Conservation (phyloP, 2,797 vertebrate species). For the Mycteria americana region DNA sequence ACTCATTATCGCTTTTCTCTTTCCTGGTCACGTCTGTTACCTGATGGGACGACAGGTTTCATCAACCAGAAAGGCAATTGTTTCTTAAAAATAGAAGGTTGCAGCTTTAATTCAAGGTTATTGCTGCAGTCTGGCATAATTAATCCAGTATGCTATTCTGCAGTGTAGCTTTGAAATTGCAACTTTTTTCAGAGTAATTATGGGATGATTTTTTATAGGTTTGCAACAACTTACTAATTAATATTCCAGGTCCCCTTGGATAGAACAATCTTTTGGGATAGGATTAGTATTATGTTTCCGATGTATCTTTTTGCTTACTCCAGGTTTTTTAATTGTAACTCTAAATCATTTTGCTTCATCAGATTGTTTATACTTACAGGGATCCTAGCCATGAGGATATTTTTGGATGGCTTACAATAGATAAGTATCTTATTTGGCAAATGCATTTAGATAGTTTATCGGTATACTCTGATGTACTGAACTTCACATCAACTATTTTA, state of each 20-base stretch:
- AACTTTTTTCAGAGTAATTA: slow-evolving; percentile 77
- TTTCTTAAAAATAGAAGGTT: slow-evolving; percentile 86
- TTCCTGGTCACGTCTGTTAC: slow-evolving; percentile 95
- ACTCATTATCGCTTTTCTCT: slow-evolving; percentile 95
- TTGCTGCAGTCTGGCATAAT: slow-evolving; percentile 83
- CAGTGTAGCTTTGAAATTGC: slow-evolving; percentile 71
- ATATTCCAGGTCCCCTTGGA: slow-evolving; percentile 61
- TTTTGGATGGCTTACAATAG: slow-evolving; percentile 34
- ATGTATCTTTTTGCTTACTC: slow-evolving; percentile 51
- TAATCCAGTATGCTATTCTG: slow-evolving; percentile 78
- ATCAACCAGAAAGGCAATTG: slow-evolving; percentile 93
- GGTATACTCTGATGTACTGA: not conserved
- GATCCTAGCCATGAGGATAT: not conserved
- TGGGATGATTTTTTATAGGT: slow-evolving; percentile 68
- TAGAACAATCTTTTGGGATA: slow-evolving; percentile 40
- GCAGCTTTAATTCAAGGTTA: slow-evolving; percentile 86
- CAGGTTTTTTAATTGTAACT: slow-evolving; percentile 34
- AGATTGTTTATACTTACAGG: slow-evolving; percentile 24
- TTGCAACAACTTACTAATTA: slow-evolving; percentile 65
- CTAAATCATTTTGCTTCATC: slow-evolving; percentile 41
- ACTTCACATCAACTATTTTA: not conserved
- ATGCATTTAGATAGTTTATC: slow-evolving; percentile 11
- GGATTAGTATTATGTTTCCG: slow-evolving; percentile 47
- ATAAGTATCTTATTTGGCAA: slow-evolving; percentile 23
- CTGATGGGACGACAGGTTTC: slow-evolving; percentile 87